Conservation (phyloP, 2,113 vertebrate species). For the Cavia porcellus region DNA sequence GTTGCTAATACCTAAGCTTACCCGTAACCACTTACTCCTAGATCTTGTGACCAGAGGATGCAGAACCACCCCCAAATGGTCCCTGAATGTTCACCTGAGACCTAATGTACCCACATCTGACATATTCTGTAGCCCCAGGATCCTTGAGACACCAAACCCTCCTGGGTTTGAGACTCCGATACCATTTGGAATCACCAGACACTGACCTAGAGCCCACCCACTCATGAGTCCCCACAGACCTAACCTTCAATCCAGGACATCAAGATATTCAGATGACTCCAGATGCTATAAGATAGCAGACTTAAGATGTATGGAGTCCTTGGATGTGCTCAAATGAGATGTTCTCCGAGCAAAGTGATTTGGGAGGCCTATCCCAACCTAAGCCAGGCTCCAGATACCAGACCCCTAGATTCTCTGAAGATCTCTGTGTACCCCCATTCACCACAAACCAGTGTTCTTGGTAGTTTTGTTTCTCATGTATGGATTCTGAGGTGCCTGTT, state of each 20-base stretch:
- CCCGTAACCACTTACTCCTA: not conserved
- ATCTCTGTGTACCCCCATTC: not conserved
- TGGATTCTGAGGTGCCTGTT: constrained; percentile 20
- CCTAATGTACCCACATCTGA: not conserved
- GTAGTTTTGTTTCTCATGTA: not conserved
- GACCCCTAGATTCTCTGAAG: constrained; percentile 18
- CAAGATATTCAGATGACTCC: not conserved
- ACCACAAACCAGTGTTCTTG: not conserved
- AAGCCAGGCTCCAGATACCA: not conserved
- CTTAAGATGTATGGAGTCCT: constrained; percentile 2
- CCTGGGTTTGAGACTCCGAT: not conserved
- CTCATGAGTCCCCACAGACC: not conserved
- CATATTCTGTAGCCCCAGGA: constrained; percentile 2
- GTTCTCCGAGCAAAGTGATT: constrained; percentile 25
- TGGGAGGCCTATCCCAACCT: not conserved
- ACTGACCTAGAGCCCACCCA: not conserved
- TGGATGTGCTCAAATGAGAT: not conserved
- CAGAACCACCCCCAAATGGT: not conserved
- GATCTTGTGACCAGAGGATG: constrained; percentile 46
- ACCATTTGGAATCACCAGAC: not conserved
- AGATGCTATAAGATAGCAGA: not conserved
- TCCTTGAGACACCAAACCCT: not conserved
- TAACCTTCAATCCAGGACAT: not conserved
- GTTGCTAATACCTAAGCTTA: constrained; percentile 24
- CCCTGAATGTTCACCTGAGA: constrained; percentile 43